Evolutionary conservation across 1,140 invertebrate genomes (phyloP), one percentile per base, ranked within the genome.

Genomic region (Dinoponera quadriceps): DNA sequence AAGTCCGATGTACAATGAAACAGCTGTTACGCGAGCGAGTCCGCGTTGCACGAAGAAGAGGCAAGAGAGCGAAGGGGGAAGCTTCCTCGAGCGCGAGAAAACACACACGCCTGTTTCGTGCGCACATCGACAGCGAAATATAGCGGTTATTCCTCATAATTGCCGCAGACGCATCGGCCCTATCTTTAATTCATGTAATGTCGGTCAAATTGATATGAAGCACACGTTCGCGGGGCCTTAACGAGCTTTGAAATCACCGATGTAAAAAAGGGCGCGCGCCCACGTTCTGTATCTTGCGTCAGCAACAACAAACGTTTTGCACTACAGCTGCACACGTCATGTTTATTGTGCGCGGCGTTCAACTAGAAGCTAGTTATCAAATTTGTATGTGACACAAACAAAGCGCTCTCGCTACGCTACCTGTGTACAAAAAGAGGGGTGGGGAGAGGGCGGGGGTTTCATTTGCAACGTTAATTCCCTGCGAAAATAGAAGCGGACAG

Each of bases 1-100:
- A 57, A 69, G 78, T 80, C 75, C 73, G 82, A 75, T 82, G 68
- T 75, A 82, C 69, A 72, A 75, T 18, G 29, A 82, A 86, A 86
- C 69, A 86, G 18, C n/a, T 77, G 9, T 49, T 22, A 51, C 20
- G 20, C 54, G 33, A 59, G 38, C 38, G 27, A 75, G 65, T 44
- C 13, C 22, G 25, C 13, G 20, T 0, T 4, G n/a, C 27, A 22
- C 9, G n/a, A 25, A 25, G 33, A 2, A 3, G 7, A 7, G 18
- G 7, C 0, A 14, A 18, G 2, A 38, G 7, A 33, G 33, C 0
- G 3, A 2, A n/a, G n/a, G 16, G 11, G 44, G 29, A 66, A 48
- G 18, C 3, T n/a, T n/a, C n/a, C n/a, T 4, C 3, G 38, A 44
- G 38, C 3, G 38, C 38, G 38, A 44, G 38, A 44, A 9, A 44